Evolutionary conservation across 30 jellyfish, hydroid and myxozoan species (phyloP), one percentile per base, ranked within the genome.

Genomic region (Turritopsis dohrnii): DNA sequence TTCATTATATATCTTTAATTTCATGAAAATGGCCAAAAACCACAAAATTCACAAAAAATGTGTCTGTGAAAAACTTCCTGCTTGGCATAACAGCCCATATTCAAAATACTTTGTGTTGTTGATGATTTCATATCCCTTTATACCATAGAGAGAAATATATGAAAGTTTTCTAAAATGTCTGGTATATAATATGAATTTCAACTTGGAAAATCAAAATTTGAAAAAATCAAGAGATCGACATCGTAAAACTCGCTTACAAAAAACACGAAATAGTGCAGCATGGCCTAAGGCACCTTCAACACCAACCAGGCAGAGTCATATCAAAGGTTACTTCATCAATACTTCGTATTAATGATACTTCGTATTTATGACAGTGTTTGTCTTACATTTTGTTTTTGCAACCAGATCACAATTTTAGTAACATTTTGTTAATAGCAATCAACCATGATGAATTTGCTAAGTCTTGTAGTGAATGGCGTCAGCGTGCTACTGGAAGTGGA

Each of bases 201-300:
- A 26, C 5, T 69, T 69, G 28, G 28, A 69, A 69, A 69, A 16
- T 69, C 8, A 69, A 8, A 69, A 69, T 69, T 69, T 16, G 13
- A 69, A 69, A 21, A 26, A 69, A 26, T 69, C 30, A 69, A 69
- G 29, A 69, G 77, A 69, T 22, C 16, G 77, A 5, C 29, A 69
- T 69, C 28, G 66, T 21, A 28, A 23, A 23, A 75, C 66, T 9
- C 83, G 84, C 31, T 21, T 16, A 80, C 84, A 82, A 25, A 66
- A 82, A 82, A 65, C 73, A 28, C 69, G 89, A 65, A 80, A 71
- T 80, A 80, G 87, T 80, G 97, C 97, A 5, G 97, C 97, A 31
- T 90, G 97, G 97, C 97, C 97, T 5, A 90, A 87, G 72, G 79
- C 96, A 9, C 97, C 93, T 21, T 21, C 92, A 28, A 28, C 30